A percentile compares a stretch with the other conserved stretches of the same genome.
Evolutionary conservation across 2,797 vertebrate species (phyloP).

Genomic region (Ciconia nigra): DNA sequence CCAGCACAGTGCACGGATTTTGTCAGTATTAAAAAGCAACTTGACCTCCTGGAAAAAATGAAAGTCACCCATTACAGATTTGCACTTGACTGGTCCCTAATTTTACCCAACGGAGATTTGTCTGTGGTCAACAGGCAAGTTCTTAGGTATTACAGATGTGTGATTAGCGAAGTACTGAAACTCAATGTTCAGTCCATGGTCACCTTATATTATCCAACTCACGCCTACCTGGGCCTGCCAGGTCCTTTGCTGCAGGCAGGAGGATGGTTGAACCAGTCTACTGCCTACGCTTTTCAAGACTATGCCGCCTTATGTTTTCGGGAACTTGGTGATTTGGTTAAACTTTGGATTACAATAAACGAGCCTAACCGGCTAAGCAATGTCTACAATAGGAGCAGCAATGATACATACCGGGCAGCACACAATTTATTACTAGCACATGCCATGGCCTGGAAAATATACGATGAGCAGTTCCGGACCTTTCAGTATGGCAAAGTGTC

Average conservation of each 20-base stretch:
- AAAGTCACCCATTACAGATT: conserved; percentile 90
- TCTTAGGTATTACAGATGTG: conserved; percentile 88
- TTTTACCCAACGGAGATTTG: conserved; percentile 85
- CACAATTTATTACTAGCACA: conserved; percentile 91
- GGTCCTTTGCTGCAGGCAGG: conserved; percentile 76
- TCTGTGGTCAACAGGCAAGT: conserved; percentile 80
- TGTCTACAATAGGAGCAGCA: conserved; percentile 72
- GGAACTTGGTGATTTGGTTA: conserved; percentile 85
- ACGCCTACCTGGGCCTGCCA: conserved; percentile 82
- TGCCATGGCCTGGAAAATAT: conserved; percentile 84
- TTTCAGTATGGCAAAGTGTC: conserved; percentile 82
- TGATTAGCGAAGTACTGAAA: conserved; percentile 85
- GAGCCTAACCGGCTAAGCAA: conserved; percentile 90
- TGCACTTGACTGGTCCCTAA: conserved; percentile 90
- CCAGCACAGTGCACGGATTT: conserved; percentile 89
- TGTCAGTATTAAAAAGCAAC: conserved; percentile 83
- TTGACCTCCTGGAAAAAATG: conserved; percentile 80
- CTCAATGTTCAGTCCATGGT: conserved; percentile 79
- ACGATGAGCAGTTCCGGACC: conserved; percentile 73
- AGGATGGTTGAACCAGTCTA: conserved; percentile 87
- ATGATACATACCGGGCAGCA: conserved; percentile 79
- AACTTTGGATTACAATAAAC: conserved; percentile 93
- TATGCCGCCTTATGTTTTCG: conserved; percentile 88
- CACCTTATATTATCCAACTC: conserved; percentile 88
- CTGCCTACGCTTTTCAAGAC: conserved; percentile 81